A percentile compares a stretch with the other conserved stretches of the same genome.
phyloP scores from a whole-genome alignment of 2,888 invertebrate species.

The Brenthis hecate region DNA sequence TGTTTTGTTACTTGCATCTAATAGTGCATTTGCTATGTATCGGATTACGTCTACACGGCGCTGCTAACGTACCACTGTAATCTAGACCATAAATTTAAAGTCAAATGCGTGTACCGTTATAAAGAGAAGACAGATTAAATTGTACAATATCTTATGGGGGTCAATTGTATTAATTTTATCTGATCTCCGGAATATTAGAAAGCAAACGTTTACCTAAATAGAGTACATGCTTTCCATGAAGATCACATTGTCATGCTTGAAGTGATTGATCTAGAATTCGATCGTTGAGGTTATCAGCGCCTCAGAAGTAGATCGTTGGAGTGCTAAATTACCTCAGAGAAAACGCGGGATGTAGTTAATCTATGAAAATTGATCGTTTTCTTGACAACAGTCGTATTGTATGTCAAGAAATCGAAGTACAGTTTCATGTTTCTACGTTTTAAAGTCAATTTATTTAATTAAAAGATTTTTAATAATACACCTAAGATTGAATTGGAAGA shows the following conservation, averaged over 20 bases:
- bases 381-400: constrained; percentile 33
- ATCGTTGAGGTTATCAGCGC: constrained; percentile 39
- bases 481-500: constrained; percentile 10
- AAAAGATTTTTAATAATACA: constrained; percentile 6
- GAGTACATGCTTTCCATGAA: constrained; percentile 47
- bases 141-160: constrained; percentile 49
- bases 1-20: constrained; percentile 28
- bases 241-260: constrained; percentile 45
- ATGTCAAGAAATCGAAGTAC: not conserved
- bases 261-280: constrained; percentile 39
- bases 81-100: constrained; percentile 52
- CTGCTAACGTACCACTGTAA: constrained; percentile 43
- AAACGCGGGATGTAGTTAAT: constrained; percentile 38
- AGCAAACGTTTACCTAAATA: constrained; percentile 50
- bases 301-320: constrained; percentile 37
- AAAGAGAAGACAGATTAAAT: constrained; percentile 52
- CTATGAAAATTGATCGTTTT: constrained; percentile 36
- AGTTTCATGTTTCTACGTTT: not conserved
- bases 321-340: constrained; percentile 38
- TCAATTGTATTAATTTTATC: constrained; percentile 53
- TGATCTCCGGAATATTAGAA: constrained; percentile 56
- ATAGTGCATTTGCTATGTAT: constrained; percentile 27
- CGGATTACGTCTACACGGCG: constrained; percentile 18
- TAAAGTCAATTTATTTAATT: constrained; percentile 1
- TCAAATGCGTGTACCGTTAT: constrained; percentile 54